Percentiles rank a stretch among this genome's conserved stretches.
Evolutionary conservation across 2,113 vertebrate species (phyloP).

Genomic region (Eulacestoma nigropectus): DNA sequence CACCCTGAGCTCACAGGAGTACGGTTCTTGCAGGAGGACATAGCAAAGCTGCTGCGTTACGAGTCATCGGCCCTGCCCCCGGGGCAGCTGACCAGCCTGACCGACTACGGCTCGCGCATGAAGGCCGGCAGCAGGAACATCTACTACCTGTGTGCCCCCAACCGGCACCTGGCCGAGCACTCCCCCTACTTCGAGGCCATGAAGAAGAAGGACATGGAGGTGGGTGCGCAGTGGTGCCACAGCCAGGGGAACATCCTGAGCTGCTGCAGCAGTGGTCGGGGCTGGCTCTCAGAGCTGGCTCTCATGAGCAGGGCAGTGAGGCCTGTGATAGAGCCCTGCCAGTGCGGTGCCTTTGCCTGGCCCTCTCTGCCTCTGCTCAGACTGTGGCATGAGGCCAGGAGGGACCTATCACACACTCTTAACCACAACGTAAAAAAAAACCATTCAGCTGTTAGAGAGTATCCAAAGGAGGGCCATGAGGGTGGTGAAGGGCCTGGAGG

Average conservation of each 20-base stretch:
- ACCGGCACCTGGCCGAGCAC: conserved; percentile 87
- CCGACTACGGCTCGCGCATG: conserved; percentile 88
- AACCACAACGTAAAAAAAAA: rapidly evolving
- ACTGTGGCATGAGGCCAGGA: background rate
- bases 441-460: background rate
- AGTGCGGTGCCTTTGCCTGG: rapidly evolving
- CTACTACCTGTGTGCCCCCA: conserved; percentile 93
- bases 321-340: too few species aligned
- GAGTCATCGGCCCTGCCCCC: conserved; percentile 87
- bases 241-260: background rate
- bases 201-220: conserved; percentile 94
- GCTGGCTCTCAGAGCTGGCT: background rate
- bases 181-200: conserved; percentile 96
- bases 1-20: background rate
- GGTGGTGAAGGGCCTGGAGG: background rate
- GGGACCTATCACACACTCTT: too few species aligned
- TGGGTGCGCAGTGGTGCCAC: conserved; percentile 27
- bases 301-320: background rate
- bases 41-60: conserved; percentile 86
- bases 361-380: background rate
- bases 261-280: background rate
- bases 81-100: conserved; percentile 86
- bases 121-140: conserved; percentile 89
- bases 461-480: background rate
- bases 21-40: conserved; percentile 80